A percentile compares a stretch with the other conserved stretches of the same genome.
These are phyloP conservation scores for Diaperis boleti DNA, from an alignment of 2,888 invertebrate species.

Conservation along the genomic window DNA sequence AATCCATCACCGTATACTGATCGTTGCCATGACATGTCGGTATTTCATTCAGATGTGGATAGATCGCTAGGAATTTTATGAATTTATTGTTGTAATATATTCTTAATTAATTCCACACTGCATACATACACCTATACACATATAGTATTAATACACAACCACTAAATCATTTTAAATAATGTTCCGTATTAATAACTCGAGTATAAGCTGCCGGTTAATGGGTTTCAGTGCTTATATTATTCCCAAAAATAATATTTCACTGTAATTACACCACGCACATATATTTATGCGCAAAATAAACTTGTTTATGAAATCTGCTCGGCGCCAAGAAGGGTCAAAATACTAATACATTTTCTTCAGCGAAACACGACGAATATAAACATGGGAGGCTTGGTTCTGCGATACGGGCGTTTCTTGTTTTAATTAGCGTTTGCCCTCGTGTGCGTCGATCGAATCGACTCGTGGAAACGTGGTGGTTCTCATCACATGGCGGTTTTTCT, in stretches of 20 bases:
- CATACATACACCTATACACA: constrained; percentile 40
- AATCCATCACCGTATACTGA: constrained; percentile 39
- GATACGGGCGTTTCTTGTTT: constrained; percentile 8
- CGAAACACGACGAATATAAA: constrained; percentile 9
- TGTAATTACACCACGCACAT: constrained; percentile 63
- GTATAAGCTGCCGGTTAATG: constrained; percentile 57
- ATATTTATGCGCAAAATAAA: constrained; percentile 65
- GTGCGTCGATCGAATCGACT: no score
- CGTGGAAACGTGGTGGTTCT: no score
- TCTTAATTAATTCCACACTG: constrained; percentile 45
- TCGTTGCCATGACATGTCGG: constrained; percentile 35
- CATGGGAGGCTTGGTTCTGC: constrained; percentile 3
- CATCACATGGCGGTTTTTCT: no score
- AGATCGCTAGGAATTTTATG: constrained; percentile 47
- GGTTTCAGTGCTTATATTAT: constrained; percentile 61
- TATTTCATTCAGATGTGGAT: constrained; percentile 44
- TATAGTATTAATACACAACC: constrained; percentile 50
- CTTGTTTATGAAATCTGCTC: constrained; percentile 65
- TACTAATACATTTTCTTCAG: constrained; percentile 62
- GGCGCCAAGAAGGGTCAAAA: constrained; percentile 65
- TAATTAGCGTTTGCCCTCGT: constrained; percentile 12
- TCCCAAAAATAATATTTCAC: constrained; percentile 66
- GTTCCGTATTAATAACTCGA: constrained; percentile 59
- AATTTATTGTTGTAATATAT: constrained; percentile 47
- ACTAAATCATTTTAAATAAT: constrained; percentile 61